Base-by-base conservation (phyloP, 2,113 vertebrate genomes). In the Heterochromis multidens region DNA sequence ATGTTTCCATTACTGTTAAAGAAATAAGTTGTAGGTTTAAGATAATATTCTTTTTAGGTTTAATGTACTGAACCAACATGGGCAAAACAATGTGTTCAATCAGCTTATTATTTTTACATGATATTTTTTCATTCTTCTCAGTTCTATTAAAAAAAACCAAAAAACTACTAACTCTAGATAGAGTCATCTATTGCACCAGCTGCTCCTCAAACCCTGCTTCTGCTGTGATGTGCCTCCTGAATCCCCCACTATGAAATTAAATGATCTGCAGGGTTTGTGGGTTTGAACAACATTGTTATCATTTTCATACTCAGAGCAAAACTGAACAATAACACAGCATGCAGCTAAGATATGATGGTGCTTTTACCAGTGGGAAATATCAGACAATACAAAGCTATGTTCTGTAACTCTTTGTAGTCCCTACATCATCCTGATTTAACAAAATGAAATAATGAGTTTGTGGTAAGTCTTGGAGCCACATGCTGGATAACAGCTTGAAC, bases 181-280 rank as follows among this genome's bases (percentile, higher is more conserved):
- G 84, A 63, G 78, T 70, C 62, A 85, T 67, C 85, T 82, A 88
- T 87, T 70, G 80, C 27, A 77, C 80, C 80, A 82, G 59, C 77
- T 76, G 62, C 85, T 81, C 65, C 16, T 49, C 46, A 49, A 49
- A 6, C 46, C 19, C 43, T 52, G 43, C 86, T 60, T 63, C 67
- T 43, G 61, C 76, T 56, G 54, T 31, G 21, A 80, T 91, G 86
- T 77, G 54, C 52, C 82, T 40, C 80, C 33, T 85, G 77, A 90
- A 78, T 65, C 79, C 80, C 79, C 19, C 82, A 46, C 82, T 83
- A 31, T 72, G 58, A 88, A 90, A 90, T 87, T 14, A 80, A 84
- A 89, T 84, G 19, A 87, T 82, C 63, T 79, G 72, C 62, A 77
- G 70, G 62, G 19, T 79, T 56, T 85, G 23, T 59, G 17, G 56